Conservation (phyloP, 2,113 vertebrate genomes). For the Rhabdornis inornatus region DNA sequence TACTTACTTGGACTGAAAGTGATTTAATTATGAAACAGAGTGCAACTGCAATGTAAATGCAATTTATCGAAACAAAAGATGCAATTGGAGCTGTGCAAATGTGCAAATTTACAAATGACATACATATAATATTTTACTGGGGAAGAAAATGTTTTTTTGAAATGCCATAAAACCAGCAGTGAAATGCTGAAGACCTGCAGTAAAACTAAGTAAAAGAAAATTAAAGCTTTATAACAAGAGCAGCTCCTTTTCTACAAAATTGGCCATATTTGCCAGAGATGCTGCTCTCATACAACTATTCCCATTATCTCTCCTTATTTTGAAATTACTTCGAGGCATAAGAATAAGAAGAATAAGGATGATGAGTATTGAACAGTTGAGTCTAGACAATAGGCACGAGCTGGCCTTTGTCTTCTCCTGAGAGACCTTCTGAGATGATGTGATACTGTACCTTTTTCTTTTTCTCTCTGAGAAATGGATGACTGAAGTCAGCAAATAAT, state of each 20-base stretch:
- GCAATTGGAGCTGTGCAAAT: background rate
- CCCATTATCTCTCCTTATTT: constrained; percentile 1
- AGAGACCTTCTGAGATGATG: constrained; percentile 1
- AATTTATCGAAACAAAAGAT: background rate
- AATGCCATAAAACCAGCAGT: background rate
- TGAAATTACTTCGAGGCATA: constrained; percentile 28
- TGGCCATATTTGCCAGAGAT: background rate
- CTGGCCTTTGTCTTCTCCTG: constrained; percentile 20
- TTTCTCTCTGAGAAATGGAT: background rate
- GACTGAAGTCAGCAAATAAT: constrained; percentile 42
- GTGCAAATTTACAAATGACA: background rate
- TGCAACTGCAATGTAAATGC: background rate
- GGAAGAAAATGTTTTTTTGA: background rate
- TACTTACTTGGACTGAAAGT: background rate
- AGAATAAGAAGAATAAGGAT: constrained; percentile 5
- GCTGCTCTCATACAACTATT: background rate
- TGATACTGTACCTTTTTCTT: background rate
- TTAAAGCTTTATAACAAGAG: background rate
- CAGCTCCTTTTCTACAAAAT: background rate
- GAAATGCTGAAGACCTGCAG: background rate
- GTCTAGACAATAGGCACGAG: background rate
- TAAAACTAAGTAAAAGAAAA: constrained; percentile 22
- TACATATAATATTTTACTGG: background rate
- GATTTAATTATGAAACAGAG: constrained; percentile 30
- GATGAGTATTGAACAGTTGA: background rate